Evolutionary conservation across 2,797 vertebrate genomes (phyloP).

Genomic region (Rhodeus uyekii): DNA sequence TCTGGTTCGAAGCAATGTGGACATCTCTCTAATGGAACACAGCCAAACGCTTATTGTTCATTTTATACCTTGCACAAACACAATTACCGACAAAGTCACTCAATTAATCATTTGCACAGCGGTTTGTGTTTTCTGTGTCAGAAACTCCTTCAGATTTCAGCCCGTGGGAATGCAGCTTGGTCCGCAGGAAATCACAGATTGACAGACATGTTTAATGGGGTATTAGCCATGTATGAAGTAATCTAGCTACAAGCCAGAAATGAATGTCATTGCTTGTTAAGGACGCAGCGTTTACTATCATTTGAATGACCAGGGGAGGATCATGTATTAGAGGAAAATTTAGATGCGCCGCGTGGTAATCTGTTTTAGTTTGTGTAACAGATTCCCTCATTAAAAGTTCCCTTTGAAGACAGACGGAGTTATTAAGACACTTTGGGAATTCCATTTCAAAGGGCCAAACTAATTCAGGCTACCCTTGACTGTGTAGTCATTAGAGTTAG

Average conservation of each 20-base stretch:
- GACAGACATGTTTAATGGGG: slow-evolving; percentile 43
- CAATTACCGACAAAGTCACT: slow-evolving; percentile 45
- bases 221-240: slow-evolving; percentile 41
- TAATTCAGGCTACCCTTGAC: slow-evolving; percentile 54
- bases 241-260: slow-evolving; percentile 47
- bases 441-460: slow-evolving; percentile 66
- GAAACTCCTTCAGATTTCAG: slow-evolving; percentile 37
- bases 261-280: slow-evolving; percentile 44
- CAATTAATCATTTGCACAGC: slow-evolving; percentile 24
- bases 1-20: slow-evolving; percentile 41
- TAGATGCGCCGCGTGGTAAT: slow-evolving; percentile 61
- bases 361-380: slow-evolving; percentile 67
- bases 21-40: slow-evolving; percentile 11
- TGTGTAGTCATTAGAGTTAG: slow-evolving; percentile 56
- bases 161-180: slow-evolving; percentile 22
- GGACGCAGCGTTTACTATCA: slow-evolving; percentile 36
- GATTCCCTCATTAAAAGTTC: slow-evolving; percentile 73
- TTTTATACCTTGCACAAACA: slow-evolving; percentile 31
- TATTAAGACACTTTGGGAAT: slow-evolving; percentile 65
- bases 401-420: slow-evolving; percentile 66
- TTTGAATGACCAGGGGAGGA: slow-evolving; percentile 62
- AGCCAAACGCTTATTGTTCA: slow-evolving; percentile 32
- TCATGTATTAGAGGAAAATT: slow-evolving; percentile 62
- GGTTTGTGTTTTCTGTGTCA: slow-evolving; percentile 41
- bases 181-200: slow-evolving; percentile 26